Percentiles rank a stretch among this genome's conserved stretches.
These are phyloP conservation scores for Eupithecia pulchellata DNA, from an alignment of 2,888 invertebrate species.

Conservation along the genomic window DNA sequence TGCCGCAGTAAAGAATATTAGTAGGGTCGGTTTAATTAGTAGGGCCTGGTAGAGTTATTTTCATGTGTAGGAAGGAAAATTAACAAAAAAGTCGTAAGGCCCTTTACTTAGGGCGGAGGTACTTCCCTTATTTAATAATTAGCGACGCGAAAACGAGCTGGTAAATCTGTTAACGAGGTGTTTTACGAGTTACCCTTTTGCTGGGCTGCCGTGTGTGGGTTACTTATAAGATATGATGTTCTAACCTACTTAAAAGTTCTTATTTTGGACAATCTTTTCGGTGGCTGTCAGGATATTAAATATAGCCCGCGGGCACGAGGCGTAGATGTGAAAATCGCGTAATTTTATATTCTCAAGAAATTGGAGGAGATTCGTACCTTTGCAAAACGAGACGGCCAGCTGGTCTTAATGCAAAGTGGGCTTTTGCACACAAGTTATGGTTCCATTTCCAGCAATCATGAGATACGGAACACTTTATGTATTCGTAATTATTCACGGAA, in stretches of 20 bases:
- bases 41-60: slow-evolving; percentile 34
- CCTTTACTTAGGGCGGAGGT: slow-evolving; percentile 27
- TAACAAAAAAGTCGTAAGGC: slow-evolving; percentile 32
- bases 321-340: not conserved
- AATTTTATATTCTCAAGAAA: not conserved
- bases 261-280: not conserved
- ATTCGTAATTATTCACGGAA: not conserved
- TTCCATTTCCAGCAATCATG: not conserved
- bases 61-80: slow-evolving; percentile 28
- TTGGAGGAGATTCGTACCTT: not conserved
- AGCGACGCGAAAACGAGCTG: slow-evolving; percentile 31
- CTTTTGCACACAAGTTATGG: not conserved
- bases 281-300: not conserved
- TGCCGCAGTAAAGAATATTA: slow-evolving; percentile 41
- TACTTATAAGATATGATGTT: not conserved
- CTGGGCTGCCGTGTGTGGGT: not conserved
- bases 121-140: slow-evolving; percentile 31
- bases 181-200: slow-evolving; percentile 20
- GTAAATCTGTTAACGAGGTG: slow-evolving; percentile 37
- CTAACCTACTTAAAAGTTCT: not conserved
- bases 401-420: not conserved
- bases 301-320: not conserved
- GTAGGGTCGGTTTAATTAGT: slow-evolving; percentile 42
- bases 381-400: not conserved
- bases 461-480: not conserved